Conservation (phyloP, 2,888 invertebrate genomes). For the Loripinus fragilis region DNA sequence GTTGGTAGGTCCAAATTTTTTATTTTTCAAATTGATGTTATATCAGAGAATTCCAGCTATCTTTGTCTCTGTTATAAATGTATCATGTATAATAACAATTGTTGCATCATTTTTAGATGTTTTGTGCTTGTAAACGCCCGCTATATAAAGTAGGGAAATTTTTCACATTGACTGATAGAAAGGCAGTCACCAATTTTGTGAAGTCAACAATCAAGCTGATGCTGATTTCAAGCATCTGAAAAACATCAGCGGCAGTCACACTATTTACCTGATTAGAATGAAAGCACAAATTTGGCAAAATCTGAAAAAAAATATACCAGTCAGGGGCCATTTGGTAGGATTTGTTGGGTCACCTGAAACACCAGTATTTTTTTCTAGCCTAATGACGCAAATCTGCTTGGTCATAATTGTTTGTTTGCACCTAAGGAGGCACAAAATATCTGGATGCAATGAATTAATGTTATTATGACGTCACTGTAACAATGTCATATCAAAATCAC, state of each 20-base stretch:
- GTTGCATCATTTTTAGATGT: neutral
- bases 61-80: neutral
- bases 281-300: conserved; percentile 1
- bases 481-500: no score
- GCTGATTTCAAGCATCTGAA: conserved; percentile 4
- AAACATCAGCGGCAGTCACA: neutral
- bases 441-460: no score
- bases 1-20: no score
- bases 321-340: neutral
- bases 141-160: neutral
- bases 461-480: no score
- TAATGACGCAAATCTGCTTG: no score
- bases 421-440: no score
- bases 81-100: neutral
- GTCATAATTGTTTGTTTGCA: no score
- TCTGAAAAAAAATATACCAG: neutral
- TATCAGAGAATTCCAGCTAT: conserved; percentile 1
- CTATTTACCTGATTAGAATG: neutral
- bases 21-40: neutral
- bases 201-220: neutral
- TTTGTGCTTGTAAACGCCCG: neutral
- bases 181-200: neutral
- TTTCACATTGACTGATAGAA: neutral
- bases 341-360: neutral
- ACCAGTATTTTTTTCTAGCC: no score